Evolutionary conservation across 1,140 invertebrate genomes (phyloP), one percentile per base, ranked within the genome.

Genomic region (Gonioctena quinquepunctata): DNA sequence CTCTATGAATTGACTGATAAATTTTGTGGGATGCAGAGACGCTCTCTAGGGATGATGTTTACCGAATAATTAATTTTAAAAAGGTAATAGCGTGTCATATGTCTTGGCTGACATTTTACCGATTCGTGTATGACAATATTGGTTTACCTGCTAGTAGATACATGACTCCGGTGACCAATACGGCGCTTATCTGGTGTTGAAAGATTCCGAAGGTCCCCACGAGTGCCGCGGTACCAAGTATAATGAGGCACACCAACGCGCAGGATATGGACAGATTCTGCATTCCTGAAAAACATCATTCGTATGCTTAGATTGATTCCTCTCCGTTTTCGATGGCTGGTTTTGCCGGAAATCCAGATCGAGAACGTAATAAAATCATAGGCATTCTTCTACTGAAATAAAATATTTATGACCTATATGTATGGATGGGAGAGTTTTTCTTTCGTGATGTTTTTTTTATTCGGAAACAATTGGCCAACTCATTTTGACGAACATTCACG

Each of bases 221-320:
- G 5, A 95, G 83, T 2, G 93, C 92, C 2, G 94, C 92, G 71
- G 90, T 91, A 18, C 91, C 92, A 63, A 96, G 80, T 13, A 96
- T 90, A 73, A 96, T 96, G 22, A 96, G 87, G 77, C 94, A 94
- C 1, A 96, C 94, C 70, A 96, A 85, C 18, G 94, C 93, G 82
- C 94, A 96, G 7, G 94, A 96, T 82, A 96, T 96, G 59, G 94
- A 95, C 70, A 96, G 84, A 83, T 96, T 96, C 83, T 96, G 94
- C 94, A 96, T 96, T 79, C 94, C 94, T 96, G 82, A 5, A 85
- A 85, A 66, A 66, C 23, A 62, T 28, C 22, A 61, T 33, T 61
- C 11, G 25, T 33, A 27, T 61, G 18, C 1, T 23, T 33, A 42
- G 11, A 42, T 42, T n/a, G 33, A 42, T 42, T 42, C 13, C 33